Percentiles rank a stretch among this genome's conserved stretches.
These are phyloP conservation scores for Callyntrura guangdongensis DNA, from an alignment of 2,888 invertebrate genomes.

Conservation along the genomic window DNA sequence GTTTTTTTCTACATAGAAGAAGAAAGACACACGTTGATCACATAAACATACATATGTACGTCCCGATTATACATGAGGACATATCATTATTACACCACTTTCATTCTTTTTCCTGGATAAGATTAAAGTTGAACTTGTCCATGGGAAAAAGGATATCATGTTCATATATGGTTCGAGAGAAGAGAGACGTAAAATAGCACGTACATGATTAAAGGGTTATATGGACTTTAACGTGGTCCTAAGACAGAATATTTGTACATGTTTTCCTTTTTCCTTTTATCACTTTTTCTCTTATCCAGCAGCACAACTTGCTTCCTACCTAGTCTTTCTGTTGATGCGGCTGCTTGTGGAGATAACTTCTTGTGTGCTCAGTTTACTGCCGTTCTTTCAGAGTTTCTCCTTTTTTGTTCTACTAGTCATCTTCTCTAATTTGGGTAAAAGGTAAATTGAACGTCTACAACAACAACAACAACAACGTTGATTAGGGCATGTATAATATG, in stretches of 20 bases:
- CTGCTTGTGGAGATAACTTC: slow-evolving; percentile 33
- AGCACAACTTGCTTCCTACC: neutral
- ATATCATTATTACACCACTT: neutral
- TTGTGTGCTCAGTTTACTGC: neutral
- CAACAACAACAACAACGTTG: neutral
- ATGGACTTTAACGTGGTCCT: neutral
- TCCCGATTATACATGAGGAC: neutral
- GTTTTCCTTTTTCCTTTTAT: slow-evolving; percentile 5
- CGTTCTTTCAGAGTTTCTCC: slow-evolving; percentile 15
- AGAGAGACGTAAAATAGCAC: neutral
- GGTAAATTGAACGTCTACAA: slow-evolving; percentile 14
- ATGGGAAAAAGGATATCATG: neutral
- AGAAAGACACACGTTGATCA: slow-evolving; percentile 40
- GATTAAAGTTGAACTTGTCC: too few species aligned
- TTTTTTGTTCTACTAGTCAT: slow-evolving; percentile 14
- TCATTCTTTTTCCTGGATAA: neutral
- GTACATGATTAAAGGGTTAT: neutral
- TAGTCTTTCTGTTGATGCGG: neutral
- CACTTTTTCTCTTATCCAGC: slow-evolving; percentile 9
- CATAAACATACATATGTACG: neutral
- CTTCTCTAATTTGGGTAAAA: slow-evolving; percentile 50
- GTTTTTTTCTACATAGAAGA: neutral
- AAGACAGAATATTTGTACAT: slow-evolving; percentile 24
- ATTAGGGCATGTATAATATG: neutral
- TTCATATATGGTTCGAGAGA: neutral